Evolutionary conservation across 2,797 vertebrate species (phyloP), one percentile per base, ranked within the genome.

Genomic region (Echeneis naucrates): DNA sequence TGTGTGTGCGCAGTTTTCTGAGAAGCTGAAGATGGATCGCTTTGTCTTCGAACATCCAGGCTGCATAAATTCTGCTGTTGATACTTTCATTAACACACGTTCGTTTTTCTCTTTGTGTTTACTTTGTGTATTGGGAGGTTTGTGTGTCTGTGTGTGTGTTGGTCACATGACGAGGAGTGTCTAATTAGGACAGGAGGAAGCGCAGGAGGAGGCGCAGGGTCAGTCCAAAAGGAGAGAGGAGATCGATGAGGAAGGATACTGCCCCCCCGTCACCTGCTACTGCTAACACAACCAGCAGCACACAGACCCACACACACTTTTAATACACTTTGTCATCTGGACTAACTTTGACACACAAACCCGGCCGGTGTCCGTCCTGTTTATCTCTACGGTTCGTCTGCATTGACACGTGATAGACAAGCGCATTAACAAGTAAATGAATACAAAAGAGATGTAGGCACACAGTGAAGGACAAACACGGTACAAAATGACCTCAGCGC

Each of bases 131-230:
- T 72, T 2, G 5, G n/a, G n/a, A 45, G 42, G 50, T 55, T 26
- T 63, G 77, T 72, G 50, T 48, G 48, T 69, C 40, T 30, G 8
- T 35, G 23, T 71, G 52, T 81, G 57, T 80, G 38, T 74, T 38
- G 21, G 40, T 73, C 76, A 45, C 66, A 73, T 77, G 77, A 80
- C 78, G 66, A 81, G 64, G 56, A 78, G 63, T 68, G 76, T 91
- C 92, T 94, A 91, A 92, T 94, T 93, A 93, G 87, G 84, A 89
- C 76, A 67, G 63, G 77, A 83, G 71, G 86, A 85, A 85, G 86
- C 69, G 44, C 86, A 90, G 89, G 83, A 89, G 86, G 89, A 90
- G 88, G 81, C 75, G 83, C 82, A 81, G 87, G 92, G 92, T 92
- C 92, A 92, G 75, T 87, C 88, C 73, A 86, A 88, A 92, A 85